Evolutionary conservation across 2,888 invertebrate genomes (phyloP).

Genomic region (Vanessa cardui): DNA sequence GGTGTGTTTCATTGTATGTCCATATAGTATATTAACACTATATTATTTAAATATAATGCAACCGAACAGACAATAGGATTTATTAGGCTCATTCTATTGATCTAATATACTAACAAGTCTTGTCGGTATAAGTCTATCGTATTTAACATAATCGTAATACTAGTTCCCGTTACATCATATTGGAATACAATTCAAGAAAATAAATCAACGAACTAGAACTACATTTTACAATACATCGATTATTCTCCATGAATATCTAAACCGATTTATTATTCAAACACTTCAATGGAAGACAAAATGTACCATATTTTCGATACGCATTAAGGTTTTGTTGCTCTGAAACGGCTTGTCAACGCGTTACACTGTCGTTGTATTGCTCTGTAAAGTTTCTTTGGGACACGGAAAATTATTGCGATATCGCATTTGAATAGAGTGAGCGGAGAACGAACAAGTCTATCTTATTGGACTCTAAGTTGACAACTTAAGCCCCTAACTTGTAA

Average conservation of each 20-base stretch:
- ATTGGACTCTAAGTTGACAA: slow-evolving; percentile 44
- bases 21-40: slow-evolving; percentile 6
- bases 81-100: slow-evolving; percentile 11
- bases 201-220: slow-evolving; percentile 6
- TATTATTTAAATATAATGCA: slow-evolving; percentile 1
- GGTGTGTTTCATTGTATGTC: neutral
- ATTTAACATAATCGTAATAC: slow-evolving; percentile 29
- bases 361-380: slow-evolving; percentile 17
- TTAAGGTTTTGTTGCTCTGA: slow-evolving; percentile 12
- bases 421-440: slow-evolving; percentile 41
- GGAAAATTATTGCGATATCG: slow-evolving; percentile 40
- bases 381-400: slow-evolving; percentile 27
- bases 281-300: slow-evolving; percentile 25
- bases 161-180: slow-evolving; percentile 28
- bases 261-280: neutral
- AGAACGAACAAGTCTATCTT: slow-evolving; percentile 43
- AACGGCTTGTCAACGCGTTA: slow-evolving; percentile 16
- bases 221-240: slow-evolving; percentile 23
- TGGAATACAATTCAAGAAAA: slow-evolving; percentile 3
- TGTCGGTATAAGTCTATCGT: slow-evolving; percentile 27
- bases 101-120: slow-evolving; percentile 23
- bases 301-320: slow-evolving; percentile 10
- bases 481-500: slow-evolving; percentile 41
- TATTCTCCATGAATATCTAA: slow-evolving; percentile 13
- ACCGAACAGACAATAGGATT: slow-evolving; percentile 10